Conservation (phyloP, 2,888 invertebrate species). For the Bombylius discolor region DNA sequence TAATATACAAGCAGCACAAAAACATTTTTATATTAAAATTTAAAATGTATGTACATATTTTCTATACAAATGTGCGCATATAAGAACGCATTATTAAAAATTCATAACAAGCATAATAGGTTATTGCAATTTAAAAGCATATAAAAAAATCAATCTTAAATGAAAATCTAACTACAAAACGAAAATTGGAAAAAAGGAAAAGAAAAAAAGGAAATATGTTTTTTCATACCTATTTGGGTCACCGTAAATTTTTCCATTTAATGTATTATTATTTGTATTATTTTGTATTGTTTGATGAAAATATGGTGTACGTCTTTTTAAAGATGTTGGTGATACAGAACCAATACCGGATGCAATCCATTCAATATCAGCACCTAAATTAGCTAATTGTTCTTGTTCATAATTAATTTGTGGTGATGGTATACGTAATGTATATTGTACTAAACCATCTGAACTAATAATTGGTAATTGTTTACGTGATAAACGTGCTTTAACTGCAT, state of each 20-base stretch:
- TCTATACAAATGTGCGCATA: no score
- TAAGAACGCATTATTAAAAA: no score
- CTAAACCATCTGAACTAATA: constrained; percentile 55
- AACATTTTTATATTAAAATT: no score
- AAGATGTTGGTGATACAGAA: constrained; percentile 43
- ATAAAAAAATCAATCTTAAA: no score
- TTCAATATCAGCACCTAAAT: constrained; percentile 55
- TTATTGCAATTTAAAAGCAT: no score
- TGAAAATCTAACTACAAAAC: no score
- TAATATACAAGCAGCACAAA: background rate
- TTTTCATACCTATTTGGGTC: constrained; percentile 9
- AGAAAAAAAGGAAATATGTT: no score
- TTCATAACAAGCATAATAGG: no score
- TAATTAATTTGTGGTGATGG: constrained; percentile 29
- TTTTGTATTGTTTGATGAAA: constrained; percentile 9
- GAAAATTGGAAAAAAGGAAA: no score
- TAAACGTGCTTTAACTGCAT: constrained; percentile 60
- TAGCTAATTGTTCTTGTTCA: constrained; percentile 18
- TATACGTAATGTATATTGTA: constrained; percentile 59
- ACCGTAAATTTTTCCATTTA: constrained; percentile 1
- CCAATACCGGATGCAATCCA: constrained; percentile 58
- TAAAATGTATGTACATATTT: no score
- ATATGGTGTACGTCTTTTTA: constrained; percentile 24
- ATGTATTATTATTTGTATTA: background rate
- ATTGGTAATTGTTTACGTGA: constrained; percentile 60